Base-by-base conservation (phyloP, 2,113 vertebrate genomes). In the Campylorhamphus procurvoides region DNA sequence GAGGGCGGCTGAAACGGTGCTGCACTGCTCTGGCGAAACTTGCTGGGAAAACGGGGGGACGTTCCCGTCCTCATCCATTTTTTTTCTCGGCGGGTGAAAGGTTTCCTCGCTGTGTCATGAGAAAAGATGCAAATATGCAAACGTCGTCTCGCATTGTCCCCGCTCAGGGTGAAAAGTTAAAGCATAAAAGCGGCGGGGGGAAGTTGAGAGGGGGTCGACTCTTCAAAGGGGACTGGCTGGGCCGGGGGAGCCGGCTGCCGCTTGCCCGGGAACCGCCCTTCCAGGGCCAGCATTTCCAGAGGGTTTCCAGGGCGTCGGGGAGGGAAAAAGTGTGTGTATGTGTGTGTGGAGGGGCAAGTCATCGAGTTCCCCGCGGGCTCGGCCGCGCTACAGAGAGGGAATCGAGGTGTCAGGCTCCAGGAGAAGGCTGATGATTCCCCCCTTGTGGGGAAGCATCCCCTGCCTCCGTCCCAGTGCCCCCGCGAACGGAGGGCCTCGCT, bases 151-250 rank as follows among this genome's bases (percentile, higher is more conserved):
- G 69, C 89, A 95, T 97, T 97, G 96, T 97, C 88, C 80, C 71
- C 16, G 39, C 71, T 94, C 85, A 90, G 94, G 96, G 97, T 96
- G 96, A 96, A 97, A 96, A 96, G 97, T 95, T 97, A 96, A 97
- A 94, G 96, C 91, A 93, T 87, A 87, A 96, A 97, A 96, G 94
- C 79, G 37, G 39, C 16, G 23, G 35, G 63, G 64, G 86, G 59
- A 94, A 90, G 74, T 64, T 47, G 87, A 78, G 74, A 68, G 87
- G 92, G 75, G 73, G 90, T 59, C 90, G 39, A 59, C 42, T 95
- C 97, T 96, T 97, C 96, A 97, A 97, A 97, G 96, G 17, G 58
- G 90, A 58, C 86, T 91, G 53, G 31, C 55, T 76, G 84, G 84
- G 55, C 42, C 18, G 42, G 35, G 59, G 60, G 15, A 94, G 66